These are phyloP conservation scores for Actinemys pallida DNA, from an alignment of 2,113 vertebrate genomes.

Conservation along the genomic window DNA sequence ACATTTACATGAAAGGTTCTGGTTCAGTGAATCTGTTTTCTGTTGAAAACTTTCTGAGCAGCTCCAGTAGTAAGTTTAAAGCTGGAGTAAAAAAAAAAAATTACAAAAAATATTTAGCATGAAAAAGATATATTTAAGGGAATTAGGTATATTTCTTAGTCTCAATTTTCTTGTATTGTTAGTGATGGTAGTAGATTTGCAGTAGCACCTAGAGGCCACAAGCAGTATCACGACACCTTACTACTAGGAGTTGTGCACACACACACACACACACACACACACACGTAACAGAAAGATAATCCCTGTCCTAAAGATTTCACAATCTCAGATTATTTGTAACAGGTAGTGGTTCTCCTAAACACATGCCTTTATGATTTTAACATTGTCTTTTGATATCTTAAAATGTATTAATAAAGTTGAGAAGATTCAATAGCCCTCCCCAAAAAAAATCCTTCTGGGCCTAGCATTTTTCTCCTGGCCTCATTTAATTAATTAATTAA, in stretches of 20 bases:
- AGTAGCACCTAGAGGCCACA: background rate
- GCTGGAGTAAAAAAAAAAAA: background rate
- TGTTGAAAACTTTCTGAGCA: background rate
- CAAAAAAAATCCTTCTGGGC: background rate
- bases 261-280: rapidly evolving
- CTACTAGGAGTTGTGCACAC: background rate
- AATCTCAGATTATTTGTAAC: background rate
- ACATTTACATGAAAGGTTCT: background rate
- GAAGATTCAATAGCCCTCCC: background rate
- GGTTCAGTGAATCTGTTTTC: background rate
- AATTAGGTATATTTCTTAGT: background rate
- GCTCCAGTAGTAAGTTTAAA: background rate
- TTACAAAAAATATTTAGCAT: background rate
- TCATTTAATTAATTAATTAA: background rate
- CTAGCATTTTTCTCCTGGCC: background rate
- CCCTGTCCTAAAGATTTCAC: background rate
- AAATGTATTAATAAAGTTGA: background rate
- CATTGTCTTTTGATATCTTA: background rate
- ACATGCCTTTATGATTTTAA: background rate
- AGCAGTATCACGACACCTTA: background rate
- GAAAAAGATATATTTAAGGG: background rate
- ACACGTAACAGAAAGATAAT: background rate
- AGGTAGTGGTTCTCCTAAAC: background rate
- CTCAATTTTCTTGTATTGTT: background rate
- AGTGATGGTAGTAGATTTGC: background rate